A percentile compares a stretch with the other conserved stretches of the same genome.
phyloP scores from a whole-genome alignment of 2,113 vertebrate genomes.

The Centropus unirufus region DNA sequence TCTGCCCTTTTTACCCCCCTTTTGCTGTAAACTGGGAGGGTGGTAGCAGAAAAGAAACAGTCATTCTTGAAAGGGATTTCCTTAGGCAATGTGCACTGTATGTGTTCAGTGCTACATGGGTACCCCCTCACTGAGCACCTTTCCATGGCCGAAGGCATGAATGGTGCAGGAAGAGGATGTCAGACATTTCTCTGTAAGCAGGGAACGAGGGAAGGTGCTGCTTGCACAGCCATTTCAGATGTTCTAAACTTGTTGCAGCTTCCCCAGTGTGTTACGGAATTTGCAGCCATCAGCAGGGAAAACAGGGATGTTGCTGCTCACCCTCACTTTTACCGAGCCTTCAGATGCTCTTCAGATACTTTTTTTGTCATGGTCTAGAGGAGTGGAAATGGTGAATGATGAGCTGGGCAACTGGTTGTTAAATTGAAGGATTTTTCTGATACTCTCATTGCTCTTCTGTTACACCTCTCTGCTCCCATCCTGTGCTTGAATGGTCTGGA shows the following conservation, averaged over 20 bases:
- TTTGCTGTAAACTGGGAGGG: background rate
- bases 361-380: background rate
- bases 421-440: background rate
- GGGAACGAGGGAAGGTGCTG: background rate
- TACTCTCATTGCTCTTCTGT: background rate
- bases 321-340: background rate
- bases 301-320: background rate
- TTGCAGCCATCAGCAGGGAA: background rate
- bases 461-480: background rate
- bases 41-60: background rate
- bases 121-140: background rate
- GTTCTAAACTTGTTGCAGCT: slow-evolving; percentile 33
- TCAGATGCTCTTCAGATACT: background rate
- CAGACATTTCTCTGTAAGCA: background rate
- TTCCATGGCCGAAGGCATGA: background rate
- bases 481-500: background rate
- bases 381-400: background rate
- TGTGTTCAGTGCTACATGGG: background rate
- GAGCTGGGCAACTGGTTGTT: background rate
- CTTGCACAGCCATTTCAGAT: background rate
- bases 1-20: background rate
- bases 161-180: background rate
- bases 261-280: background rate
- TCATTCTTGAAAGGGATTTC: background rate
- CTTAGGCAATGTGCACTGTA: accelerated